Conservation (phyloP, 2,797 vertebrate species). For the Rhabdophis nuchalis region DNA sequence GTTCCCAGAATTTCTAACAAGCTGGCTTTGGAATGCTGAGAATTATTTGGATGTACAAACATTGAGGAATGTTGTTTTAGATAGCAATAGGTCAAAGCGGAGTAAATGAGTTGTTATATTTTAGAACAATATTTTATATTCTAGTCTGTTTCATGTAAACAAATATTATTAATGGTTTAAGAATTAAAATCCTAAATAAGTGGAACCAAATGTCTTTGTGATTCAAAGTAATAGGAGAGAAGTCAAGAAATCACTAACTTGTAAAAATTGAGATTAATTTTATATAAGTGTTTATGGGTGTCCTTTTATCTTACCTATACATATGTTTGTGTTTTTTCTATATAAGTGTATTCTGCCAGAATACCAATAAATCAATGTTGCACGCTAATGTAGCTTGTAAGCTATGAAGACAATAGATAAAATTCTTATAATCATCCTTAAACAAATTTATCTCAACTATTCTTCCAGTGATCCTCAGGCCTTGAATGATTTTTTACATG, state of each 20-base stretch:
- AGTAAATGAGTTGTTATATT: not conserved
- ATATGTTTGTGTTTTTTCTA: not conserved
- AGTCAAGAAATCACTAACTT: not conserved
- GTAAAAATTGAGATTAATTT: not conserved
- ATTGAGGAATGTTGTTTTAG: not conserved
- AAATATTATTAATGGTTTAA: not conserved
- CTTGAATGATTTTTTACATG: constrained; percentile 96
- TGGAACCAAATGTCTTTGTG: not conserved
- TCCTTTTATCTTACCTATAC: not conserved
- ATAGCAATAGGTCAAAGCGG: not conserved
- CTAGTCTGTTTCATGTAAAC: not conserved
- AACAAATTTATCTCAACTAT: not conserved
- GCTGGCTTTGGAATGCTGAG: not conserved
- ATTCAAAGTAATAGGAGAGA: not conserved
- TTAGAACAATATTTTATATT: not conserved
- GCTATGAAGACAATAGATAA: not conserved
- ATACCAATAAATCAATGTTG: not conserved
- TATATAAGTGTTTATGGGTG: not conserved
- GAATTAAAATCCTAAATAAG: not conserved
- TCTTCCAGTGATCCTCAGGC: constrained; percentile 90
- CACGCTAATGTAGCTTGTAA: not conserved
- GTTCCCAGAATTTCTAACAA: not conserved
- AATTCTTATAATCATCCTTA: not conserved
- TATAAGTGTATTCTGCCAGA: not conserved
- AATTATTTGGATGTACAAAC: not conserved